Percentiles rank a stretch among this genome's conserved stretches.
phyloP scores from a whole-genome alignment of 2,113 vertebrate species.

The Ceuthmochares aereus region DNA sequence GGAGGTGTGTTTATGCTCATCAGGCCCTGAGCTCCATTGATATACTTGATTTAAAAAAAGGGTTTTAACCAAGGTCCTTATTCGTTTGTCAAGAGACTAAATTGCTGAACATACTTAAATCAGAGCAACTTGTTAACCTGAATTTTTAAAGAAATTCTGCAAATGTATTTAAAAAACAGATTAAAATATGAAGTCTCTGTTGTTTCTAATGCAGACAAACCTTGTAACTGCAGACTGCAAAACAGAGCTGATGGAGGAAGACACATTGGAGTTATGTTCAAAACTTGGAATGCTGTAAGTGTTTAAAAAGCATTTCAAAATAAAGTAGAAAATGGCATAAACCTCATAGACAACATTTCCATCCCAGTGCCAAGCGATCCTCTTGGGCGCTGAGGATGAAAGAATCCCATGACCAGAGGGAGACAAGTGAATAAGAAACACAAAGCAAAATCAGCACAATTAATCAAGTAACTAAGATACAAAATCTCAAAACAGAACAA shows the following conservation, averaged over 20 bases:
- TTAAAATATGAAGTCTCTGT: not conserved
- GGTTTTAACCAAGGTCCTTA: not conserved
- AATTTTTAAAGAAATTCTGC: not conserved
- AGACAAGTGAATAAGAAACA: not conserved
- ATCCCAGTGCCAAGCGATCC: not conserved
- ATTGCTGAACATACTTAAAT: not conserved
- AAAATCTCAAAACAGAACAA: not conserved
- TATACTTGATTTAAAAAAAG: not conserved
- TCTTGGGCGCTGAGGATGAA: not conserved
- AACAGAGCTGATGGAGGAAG: not conserved
- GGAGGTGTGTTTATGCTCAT: not conserved
- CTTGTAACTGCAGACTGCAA: not conserved
- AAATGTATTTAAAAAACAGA: not conserved
- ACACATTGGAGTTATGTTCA: not conserved
- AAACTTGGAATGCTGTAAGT: not conserved
- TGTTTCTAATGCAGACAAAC: not conserved
- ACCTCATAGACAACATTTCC: not conserved
- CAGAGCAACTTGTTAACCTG: not conserved
- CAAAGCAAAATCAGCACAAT: not conserved
- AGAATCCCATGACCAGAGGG: not conserved
- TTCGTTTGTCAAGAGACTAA: not conserved
- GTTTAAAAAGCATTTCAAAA: not conserved
- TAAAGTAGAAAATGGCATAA: not conserved
- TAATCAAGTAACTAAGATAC: not conserved
- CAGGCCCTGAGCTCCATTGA: not conserved